Evolutionary conservation across 2,888 invertebrate species (phyloP), one percentile per base, ranked within the genome.

Genomic region (Pristionchus exspectatus): DNA sequence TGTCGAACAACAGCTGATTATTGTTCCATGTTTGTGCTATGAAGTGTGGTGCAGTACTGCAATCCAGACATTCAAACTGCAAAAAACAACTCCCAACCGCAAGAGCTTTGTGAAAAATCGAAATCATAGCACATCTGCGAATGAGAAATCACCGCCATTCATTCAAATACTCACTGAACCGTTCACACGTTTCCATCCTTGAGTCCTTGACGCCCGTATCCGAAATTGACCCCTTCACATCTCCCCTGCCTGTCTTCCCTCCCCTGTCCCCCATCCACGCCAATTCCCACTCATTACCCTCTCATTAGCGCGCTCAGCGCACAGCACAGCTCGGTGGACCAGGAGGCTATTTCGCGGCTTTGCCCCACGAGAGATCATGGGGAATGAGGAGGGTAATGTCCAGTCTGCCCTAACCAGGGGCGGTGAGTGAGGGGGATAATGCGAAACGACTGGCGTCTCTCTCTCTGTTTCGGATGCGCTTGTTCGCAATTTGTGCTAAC

Each of bases 271-370:
- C n/a, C 77, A 0, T 33, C 33, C 72, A 18, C 12, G 30, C 77
- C 77, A 44, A 44, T 44, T 77, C 77, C 72, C 72, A 44, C 77
- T 77, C 77, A 77, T 77, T 77, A 77, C 77, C 77, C 77, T 77
- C 77, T 77, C 77, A 77, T 77, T 77, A 77, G 77, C 77, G 16
- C 77, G 69, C 69, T 14, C 24, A 24, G 18, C 7, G n/a, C 69
- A 14, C 30, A 24, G 24, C 69, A n/a, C 24, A 30, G 14, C 27
- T 14, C 27, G 10, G 30, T 14, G 18, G 59, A 24, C 24, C 59
- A 59, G 56, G 56, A 12, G 24, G 59, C 21, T 59, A 50, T 50
- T 50, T 50, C 44, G 44, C 44, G 44, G 44, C 44, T 50, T 50
- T 3, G 44, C 5, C 44, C 44, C 9, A 50, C 59, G 59, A 59